Percentiles rank a stretch among this genome's conserved stretches.
Conservation (phyloP, 2,797 vertebrate genomes). For the Lacerta viridis region DNA sequence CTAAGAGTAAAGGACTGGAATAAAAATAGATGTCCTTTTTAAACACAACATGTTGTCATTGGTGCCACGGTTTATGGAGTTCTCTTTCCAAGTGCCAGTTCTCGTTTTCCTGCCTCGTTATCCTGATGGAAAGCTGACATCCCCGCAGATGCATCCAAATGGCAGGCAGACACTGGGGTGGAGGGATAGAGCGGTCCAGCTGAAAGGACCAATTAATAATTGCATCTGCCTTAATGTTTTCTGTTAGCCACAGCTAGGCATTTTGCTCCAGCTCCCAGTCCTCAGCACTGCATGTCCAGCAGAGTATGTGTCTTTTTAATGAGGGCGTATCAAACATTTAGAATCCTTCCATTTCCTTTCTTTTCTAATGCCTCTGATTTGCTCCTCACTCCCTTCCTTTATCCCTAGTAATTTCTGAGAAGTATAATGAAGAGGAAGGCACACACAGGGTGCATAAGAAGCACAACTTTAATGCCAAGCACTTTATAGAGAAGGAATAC, state of each 20-base stretch:
- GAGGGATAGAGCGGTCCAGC: conserved; percentile 49
- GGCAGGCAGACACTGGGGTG: conserved; percentile 57
- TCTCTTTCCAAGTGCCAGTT: conserved; percentile 67
- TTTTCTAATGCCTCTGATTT: conserved; percentile 40
- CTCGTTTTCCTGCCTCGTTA: conserved; percentile 71
- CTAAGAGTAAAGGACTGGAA: not conserved
- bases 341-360: conserved; percentile 35
- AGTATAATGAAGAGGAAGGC: too few relatives aligned
- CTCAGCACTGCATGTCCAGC: conserved; percentile 27
- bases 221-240: conserved; percentile 51
- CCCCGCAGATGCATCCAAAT: conserved; percentile 65
- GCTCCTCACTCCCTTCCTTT: conserved; percentile 42
- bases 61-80: conserved; percentile 53
- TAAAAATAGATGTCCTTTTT: conserved; percentile 8
- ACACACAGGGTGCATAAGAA: too few relatives aligned
- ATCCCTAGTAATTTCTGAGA: conserved; percentile 43
- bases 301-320: conserved; percentile 48
- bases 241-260: conserved; percentile 19
- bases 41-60: conserved; percentile 50
- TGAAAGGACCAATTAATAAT: conserved; percentile 63
- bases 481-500: too few relatives aligned
- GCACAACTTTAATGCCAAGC: too few relatives aligned
- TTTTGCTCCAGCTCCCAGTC: conserved; percentile 1
- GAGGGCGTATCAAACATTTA: conserved; percentile 42
- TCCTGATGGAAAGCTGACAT: conserved; percentile 64